phyloP scores from a whole-genome alignment of 2,888 invertebrate genomes.

The Mayetiola destructor region DNA sequence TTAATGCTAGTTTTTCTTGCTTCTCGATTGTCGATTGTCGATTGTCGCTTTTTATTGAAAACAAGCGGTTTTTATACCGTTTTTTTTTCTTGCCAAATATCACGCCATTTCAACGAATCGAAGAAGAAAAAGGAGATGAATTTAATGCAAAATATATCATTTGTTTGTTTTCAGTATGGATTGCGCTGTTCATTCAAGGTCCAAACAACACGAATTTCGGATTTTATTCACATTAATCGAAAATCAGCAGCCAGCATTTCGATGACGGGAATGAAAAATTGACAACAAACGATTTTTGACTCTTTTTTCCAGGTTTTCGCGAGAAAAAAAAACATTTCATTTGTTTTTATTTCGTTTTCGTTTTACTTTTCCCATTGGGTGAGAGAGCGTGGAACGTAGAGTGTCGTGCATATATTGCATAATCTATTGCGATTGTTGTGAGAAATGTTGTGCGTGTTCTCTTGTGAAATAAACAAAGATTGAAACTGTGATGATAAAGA shows the following conservation, averaged over 20 bases:
- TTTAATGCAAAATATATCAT: too few relatives aligned
- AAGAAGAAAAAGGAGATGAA: too few relatives aligned
- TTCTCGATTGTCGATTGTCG: background rate
- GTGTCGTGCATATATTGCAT: background rate
- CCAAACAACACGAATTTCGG: conserved; percentile 9
- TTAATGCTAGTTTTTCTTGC: background rate
- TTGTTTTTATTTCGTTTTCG: too few relatives aligned
- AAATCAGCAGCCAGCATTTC: too few relatives aligned
- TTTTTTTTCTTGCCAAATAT: background rate
- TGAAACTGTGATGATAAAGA: conserved; percentile 1
- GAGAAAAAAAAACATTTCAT: too few relatives aligned
- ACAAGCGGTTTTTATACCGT: too few relatives aligned
- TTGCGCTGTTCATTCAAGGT: background rate
- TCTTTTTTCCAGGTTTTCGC: too few relatives aligned
- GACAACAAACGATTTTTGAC: too few relatives aligned
- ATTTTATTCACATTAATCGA: conserved; percentile 9
- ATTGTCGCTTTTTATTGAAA: background rate
- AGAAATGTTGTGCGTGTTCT: too few relatives aligned
- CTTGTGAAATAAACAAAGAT: conserved; percentile 8
- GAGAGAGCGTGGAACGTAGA: too few relatives aligned
- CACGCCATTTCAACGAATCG: background rate
- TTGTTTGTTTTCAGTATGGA: conserved; percentile 10
- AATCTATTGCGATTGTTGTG: too few relatives aligned
- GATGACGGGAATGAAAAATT: background rate
- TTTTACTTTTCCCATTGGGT: too few relatives aligned